Base-by-base conservation (phyloP, 2,113 vertebrate genomes). In the Chamaea fasciata region DNA sequence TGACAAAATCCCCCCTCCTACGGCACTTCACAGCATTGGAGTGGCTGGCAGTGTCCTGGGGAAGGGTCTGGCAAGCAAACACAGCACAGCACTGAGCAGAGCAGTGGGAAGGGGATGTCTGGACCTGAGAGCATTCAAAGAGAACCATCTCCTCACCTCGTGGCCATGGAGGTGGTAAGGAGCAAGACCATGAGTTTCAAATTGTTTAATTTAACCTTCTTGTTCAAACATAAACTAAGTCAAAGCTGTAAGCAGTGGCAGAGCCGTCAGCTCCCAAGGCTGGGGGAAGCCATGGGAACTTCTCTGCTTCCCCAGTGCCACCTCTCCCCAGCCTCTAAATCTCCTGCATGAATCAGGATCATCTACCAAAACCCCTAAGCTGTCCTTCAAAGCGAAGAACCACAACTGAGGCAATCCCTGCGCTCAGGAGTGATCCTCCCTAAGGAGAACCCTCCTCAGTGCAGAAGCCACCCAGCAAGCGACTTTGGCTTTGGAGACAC, bases 241-340 rank as follows among this genome's bases (percentile, higher is more conserved):
- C 30, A 70, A 89, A 87, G 11, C 13, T 6, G 0, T n/a, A 84
- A 62, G 49, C 1, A 1, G 55, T 35, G n/a, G 28, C 57, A 79
- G n/a, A 83, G 33, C 35, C 0, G 0, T 41, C 63, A 62, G 50
- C 12, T 73, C 49, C 46, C 3, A 3, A 56, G 16, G 37, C n/a
- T 77, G 69, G 2, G 6, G 8, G 8, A 55, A 71, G 56, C 30
- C 8, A 1, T 1, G 11, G 5, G 33, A 20, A 69, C 13, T 13
- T 55, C 57, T 74, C 75, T 76, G 27, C 11, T 28, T 55, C 47
- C 52, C 44, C 15, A 11, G 1, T n/a, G 22, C 28, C 87, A 87
- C n/a, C 21, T 46, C 49, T 87, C n/a, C 31, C 44, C 85, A 60
- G 37, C 47, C 31, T 64, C 17, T 35, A 27, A 28, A 89, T 6